Evolutionary conservation across 2,888 invertebrate genomes (phyloP).

Genomic region (Lobophora halterata): DNA sequence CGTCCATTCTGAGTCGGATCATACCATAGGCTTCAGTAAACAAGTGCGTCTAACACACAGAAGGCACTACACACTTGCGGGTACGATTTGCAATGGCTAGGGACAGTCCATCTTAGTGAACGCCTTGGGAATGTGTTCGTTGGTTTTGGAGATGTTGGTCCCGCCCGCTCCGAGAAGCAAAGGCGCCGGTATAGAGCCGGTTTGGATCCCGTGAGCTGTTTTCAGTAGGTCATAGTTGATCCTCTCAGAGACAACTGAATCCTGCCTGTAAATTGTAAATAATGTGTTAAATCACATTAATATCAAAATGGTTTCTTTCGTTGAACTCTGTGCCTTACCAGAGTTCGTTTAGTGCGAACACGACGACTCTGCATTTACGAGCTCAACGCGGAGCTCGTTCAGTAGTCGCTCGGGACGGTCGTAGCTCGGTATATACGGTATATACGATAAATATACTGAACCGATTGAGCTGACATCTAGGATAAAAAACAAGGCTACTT

Average conservation of each 20-base stretch:
- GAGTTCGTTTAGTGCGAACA: too few relatives aligned
- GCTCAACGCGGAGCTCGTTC: too few relatives aligned
- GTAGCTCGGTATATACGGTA: too few relatives aligned
- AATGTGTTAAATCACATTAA: background rate
- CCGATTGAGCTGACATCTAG: too few relatives aligned
- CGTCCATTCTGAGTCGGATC: constrained; percentile 1
- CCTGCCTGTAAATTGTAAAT: constrained; percentile 82
- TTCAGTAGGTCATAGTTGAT: constrained; percentile 95
- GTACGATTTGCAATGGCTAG: constrained; percentile 44
- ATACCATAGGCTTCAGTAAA: constrained; percentile 15
- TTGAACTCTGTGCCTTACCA: too few relatives aligned
- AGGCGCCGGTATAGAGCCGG: constrained; percentile 86
- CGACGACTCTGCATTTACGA: too few relatives aligned
- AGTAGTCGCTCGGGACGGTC: too few relatives aligned
- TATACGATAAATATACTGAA: too few relatives aligned
- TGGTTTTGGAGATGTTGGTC: constrained; percentile 87
- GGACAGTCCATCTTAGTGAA: constrained; percentile 83
- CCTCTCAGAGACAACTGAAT: constrained; percentile 92
- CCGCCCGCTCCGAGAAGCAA: constrained; percentile 89
- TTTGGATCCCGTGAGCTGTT: constrained; percentile 87
- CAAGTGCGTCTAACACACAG: constrained; percentile 28
- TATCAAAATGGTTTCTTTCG: too few relatives aligned
- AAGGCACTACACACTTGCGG: constrained; percentile 33
- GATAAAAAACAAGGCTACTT: too few relatives aligned
- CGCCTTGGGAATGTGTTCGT: constrained; percentile 91